phyloP scores from a whole-genome alignment of 1,140 invertebrate genomes.

The Anadara kagoshimensis region DNA sequence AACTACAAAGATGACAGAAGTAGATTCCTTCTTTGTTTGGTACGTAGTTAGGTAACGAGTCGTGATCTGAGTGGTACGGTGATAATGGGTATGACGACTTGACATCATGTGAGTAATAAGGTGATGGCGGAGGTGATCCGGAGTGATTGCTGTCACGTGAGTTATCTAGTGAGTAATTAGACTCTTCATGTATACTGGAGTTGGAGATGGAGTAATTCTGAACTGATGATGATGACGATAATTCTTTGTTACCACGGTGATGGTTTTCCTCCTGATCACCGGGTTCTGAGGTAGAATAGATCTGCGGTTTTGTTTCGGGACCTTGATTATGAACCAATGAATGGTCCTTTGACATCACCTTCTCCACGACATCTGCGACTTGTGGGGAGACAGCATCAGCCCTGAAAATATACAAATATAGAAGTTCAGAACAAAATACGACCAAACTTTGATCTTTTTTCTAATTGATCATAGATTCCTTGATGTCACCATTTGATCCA shows the following conservation, averaged over 20 bases:
- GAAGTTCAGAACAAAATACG: too few species aligned
- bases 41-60: conserved; percentile 16
- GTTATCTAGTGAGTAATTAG: neutral
- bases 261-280: neutral
- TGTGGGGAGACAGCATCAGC: conserved; percentile 59
- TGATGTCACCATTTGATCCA: too few species aligned
- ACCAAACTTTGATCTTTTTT: too few species aligned
- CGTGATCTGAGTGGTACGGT: conserved; percentile 10
- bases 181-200: conserved; percentile 4
- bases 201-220: conserved; percentile 12
- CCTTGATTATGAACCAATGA: conserved; percentile 23
- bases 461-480: too few species aligned
- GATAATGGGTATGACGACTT: neutral
- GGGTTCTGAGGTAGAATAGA: conserved; percentile 6
- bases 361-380: conserved; percentile 55
- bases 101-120: neutral
- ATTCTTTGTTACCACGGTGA: neutral
- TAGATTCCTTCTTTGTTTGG: conserved; percentile 55
- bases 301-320: conserved; percentile 3
- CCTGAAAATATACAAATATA: conserved; percentile 52
- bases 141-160: neutral
- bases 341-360: conserved; percentile 37
- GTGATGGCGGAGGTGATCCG: neutral
- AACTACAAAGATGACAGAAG: conserved; percentile 68
- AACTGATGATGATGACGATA: neutral